phyloP scores from a whole-genome alignment of 2,888 invertebrate species.

The Lysandra bellargus region DNA sequence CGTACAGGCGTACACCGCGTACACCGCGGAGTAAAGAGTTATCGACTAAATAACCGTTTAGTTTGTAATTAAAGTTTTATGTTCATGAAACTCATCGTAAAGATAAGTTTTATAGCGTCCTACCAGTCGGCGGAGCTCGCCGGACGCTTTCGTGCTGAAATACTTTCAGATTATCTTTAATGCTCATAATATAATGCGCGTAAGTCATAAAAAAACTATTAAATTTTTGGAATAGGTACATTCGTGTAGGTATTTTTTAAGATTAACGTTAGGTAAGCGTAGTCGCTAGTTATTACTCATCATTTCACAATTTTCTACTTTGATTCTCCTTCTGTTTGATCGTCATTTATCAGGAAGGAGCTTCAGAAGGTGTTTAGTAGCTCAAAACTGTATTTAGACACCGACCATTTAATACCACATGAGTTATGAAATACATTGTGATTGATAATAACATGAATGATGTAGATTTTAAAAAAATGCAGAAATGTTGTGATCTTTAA shows the following conservation, averaged over 20 bases:
- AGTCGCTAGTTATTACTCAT: not conserved
- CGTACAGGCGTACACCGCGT: not conserved
- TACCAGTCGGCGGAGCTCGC: not conserved
- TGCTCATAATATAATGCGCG: constrained; percentile 19
- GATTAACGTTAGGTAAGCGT: not conserved
- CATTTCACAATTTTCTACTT: not conserved
- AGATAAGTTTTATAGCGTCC: constrained; percentile 2
- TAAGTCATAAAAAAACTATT: constrained; percentile 17
- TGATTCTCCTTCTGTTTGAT: not conserved
- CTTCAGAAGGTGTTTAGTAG: no score
- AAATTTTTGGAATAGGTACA: not conserved
- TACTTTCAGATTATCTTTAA: constrained; percentile 23
- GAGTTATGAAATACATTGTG: no score
- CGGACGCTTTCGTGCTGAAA: constrained; percentile 16
- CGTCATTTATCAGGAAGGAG: no score
- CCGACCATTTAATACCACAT: no score
- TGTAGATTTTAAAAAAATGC: no score
- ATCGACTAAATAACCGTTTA: constrained; percentile 12
- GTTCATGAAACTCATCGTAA: constrained; percentile 8
- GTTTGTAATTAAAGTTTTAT: constrained; percentile 22
- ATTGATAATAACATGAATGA: no score
- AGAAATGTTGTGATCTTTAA: no score
- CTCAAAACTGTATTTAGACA: no score
- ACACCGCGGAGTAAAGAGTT: not conserved
- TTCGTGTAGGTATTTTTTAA: not conserved